These are phyloP conservation scores for Nowickia ferox DNA, from an alignment of 2,888 invertebrate species.

Conservation along the genomic window DNA sequence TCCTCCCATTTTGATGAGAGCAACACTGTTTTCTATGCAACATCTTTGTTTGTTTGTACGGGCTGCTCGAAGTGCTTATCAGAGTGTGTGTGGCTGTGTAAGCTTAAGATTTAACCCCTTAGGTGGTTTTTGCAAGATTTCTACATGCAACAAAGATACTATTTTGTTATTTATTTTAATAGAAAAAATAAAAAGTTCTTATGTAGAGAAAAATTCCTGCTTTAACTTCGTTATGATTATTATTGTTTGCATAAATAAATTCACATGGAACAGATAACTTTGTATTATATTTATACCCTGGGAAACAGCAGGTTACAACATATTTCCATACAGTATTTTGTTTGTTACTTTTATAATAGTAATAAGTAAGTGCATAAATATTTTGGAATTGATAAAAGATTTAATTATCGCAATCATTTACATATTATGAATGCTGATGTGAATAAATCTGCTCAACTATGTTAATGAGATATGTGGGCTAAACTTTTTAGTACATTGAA, in stretches of 20 bases:
- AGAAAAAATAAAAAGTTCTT: constrained; percentile 10
- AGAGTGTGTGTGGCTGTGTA: not conserved
- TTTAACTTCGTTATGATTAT: constrained; percentile 16
- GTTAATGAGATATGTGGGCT: no score
- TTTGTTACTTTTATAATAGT: not conserved
- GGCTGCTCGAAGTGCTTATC: not conserved
- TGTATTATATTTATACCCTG: not conserved
- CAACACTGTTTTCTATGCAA: constrained; percentile 25
- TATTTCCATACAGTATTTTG: not conserved
- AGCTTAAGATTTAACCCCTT: constrained; percentile 43
- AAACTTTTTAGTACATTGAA: no score
- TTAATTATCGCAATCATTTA: not conserved
- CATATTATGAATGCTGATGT: not conserved
- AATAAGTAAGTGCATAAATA: not conserved
- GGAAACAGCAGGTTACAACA: not conserved
- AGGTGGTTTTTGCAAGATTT: constrained; percentile 49
- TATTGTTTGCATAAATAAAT: constrained; percentile 46
- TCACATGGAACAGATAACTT: constrained; percentile 13
- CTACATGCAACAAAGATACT: constrained; percentile 24
- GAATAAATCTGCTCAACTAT: no score
- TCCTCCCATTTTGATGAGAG: constrained; percentile 26
- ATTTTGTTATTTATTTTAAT: constrained; percentile 20
- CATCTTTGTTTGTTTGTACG: constrained; percentile 12
- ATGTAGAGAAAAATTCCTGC: constrained; percentile 11
- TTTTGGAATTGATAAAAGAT: not conserved